phyloP scores from a whole-genome alignment of 2,888 invertebrate species.

The Cryptosula pallasiana region DNA sequence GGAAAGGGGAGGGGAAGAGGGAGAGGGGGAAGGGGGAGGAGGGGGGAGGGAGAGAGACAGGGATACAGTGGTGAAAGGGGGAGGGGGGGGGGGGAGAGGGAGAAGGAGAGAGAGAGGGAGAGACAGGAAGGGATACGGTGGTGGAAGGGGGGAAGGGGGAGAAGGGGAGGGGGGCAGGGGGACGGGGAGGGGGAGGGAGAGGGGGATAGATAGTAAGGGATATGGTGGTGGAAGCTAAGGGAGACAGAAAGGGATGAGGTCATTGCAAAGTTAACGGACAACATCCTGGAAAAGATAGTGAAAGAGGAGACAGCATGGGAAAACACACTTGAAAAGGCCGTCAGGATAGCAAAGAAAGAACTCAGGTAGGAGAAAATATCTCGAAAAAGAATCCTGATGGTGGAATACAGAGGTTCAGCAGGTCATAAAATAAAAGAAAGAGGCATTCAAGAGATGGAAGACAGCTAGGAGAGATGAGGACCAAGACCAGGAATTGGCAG shows the following conservation, averaged over 20 bases:
- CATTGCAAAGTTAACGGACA: no score
- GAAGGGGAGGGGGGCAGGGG: no score
- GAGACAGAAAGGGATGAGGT: not conserved
- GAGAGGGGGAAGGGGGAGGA: no score
- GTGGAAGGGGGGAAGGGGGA: no score
- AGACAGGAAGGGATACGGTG: no score
- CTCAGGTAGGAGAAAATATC: not conserved
- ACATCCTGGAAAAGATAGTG: not conserved
- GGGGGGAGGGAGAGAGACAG: no score
- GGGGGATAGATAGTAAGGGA: no score
- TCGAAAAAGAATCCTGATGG: constrained; percentile 12
- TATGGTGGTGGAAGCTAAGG: constrained; percentile 1
- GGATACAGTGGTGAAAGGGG: no score
- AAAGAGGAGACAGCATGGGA: not conserved
- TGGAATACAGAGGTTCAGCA: constrained; percentile 5
- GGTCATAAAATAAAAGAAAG: not conserved
- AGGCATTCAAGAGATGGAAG: constrained; percentile 13
- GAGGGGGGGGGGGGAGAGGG: no score
- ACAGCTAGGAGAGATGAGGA: not conserved
- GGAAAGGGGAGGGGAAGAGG: no score
- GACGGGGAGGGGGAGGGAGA: no score
- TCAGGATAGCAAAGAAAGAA: not conserved
- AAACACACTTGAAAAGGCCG: not conserved
- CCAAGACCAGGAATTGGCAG: not conserved
- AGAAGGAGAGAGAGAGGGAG: no score